Conservation (phyloP, 2,888 invertebrate genomes). For the Candidula unifasciata region DNA sequence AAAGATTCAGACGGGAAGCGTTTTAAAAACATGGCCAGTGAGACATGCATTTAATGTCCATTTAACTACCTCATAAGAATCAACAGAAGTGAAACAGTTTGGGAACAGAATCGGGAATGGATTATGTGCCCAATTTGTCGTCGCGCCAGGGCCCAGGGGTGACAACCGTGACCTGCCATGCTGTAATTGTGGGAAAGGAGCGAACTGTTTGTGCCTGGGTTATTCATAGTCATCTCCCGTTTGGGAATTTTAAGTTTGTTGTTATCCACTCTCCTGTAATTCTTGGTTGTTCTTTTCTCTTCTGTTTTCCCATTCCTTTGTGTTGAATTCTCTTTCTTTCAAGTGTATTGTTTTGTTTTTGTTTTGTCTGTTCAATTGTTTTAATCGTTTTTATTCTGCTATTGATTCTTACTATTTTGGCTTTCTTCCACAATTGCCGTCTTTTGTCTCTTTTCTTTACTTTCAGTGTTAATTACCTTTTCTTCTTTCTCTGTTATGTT, state of each 20-base stretch:
- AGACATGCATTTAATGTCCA: slow-evolving; percentile 25
- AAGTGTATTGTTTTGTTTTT: neutral
- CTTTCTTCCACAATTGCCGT: neutral
- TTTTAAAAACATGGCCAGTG: slow-evolving; percentile 14
- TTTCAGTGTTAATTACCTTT: neutral
- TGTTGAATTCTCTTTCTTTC: neutral
- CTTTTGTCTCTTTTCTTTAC: neutral
- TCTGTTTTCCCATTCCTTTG: too few relatives aligned
- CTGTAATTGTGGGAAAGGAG: neutral
- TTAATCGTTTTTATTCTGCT: too few relatives aligned
- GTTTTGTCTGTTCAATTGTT: too few relatives aligned
- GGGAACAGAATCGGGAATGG: neutral
- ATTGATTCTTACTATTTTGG: neutral
- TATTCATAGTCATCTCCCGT: neutral
- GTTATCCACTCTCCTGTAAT: neutral
- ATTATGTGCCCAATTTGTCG: slow-evolving; percentile 22
- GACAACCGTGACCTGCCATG: slow-evolving; percentile 21
- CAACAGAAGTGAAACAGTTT: slow-evolving; percentile 27
- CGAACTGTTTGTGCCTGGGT: neutral
- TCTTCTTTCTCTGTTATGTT: neutral
- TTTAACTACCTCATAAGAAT: slow-evolving; percentile 11
- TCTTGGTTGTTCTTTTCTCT: neutral
- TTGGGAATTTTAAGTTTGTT: neutral
- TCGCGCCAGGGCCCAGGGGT: neutral
- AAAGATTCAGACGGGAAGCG: neutral